Conservation (phyloP, 1,140 invertebrate species). For the Metopolophium dirhodum region DNA sequence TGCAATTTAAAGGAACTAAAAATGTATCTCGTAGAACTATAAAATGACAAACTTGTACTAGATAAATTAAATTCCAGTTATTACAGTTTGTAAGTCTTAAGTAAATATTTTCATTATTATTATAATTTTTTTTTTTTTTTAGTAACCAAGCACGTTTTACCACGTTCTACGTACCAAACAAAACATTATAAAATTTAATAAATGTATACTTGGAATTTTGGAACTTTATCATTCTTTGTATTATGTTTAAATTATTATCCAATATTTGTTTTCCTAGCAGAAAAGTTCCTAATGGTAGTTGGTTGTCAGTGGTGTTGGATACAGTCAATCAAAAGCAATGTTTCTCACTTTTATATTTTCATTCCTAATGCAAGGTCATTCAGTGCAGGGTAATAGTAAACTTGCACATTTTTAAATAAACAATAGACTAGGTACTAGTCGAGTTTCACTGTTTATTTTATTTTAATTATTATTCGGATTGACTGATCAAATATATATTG, state of each 20-base stretch:
- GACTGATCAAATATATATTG: conserved; percentile 56
- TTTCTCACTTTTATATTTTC: conserved; percentile 54
- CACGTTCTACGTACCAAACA: conserved; percentile 42
- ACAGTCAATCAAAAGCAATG: conserved; percentile 50
- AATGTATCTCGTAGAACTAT: conserved; percentile 45
- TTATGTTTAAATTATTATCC: conserved; percentile 19
- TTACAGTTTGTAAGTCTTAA: conserved; percentile 20
- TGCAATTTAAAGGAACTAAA: conserved; percentile 35
- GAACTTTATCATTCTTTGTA: conserved; percentile 35
- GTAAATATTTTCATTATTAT: conserved; percentile 2
- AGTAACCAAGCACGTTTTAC: conserved; percentile 51
- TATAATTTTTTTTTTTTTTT: background rate
- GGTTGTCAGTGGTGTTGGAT: conserved; percentile 47
- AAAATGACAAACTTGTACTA: conserved; percentile 33
- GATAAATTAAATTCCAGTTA: background rate
- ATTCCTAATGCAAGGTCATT: conserved; percentile 38
- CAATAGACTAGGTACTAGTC: conserved; percentile 19
- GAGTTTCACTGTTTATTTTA: conserved; percentile 29
- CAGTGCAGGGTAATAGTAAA: conserved; percentile 48
- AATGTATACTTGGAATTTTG: conserved; percentile 39
- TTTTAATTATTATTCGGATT: conserved; percentile 47
- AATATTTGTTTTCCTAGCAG: conserved; percentile 53
- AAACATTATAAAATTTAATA: conserved; percentile 8
- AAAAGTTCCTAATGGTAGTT: conserved; percentile 56
- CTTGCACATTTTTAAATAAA: conserved; percentile 31